Evolutionary conservation across 1,140 invertebrate genomes (phyloP).

Genomic region (Cydia strobilella): DNA sequence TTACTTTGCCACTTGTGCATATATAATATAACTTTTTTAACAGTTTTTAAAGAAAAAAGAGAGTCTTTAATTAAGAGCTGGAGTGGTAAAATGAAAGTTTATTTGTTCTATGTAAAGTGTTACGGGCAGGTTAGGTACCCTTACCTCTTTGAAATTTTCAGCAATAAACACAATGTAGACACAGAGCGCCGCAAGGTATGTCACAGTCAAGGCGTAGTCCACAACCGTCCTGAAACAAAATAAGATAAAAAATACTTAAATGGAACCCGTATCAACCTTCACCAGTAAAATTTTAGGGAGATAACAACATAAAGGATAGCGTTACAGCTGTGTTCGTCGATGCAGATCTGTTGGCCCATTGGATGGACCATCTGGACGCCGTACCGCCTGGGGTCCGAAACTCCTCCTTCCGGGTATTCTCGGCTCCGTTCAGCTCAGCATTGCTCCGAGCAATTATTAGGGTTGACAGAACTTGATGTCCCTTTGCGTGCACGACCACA

Average conservation of each 20-base stretch:
- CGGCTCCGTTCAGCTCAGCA: too few species aligned
- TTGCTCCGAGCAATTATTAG: too few species aligned
- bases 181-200: conserved; percentile 85
- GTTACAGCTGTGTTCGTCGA: background rate
- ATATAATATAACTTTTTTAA: too few species aligned
- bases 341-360: background rate
- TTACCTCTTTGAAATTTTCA: conserved; percentile 85
- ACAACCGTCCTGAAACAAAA: conserved; percentile 81
- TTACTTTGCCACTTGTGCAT: too few species aligned
- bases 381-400: too few species aligned
- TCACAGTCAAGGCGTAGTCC: conserved; percentile 84
- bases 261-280: background rate
- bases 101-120: background rate
- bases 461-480: too few species aligned
- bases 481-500: too few species aligned
- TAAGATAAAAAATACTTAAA: background rate
- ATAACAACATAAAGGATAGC: background rate
- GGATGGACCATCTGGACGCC: too few species aligned
- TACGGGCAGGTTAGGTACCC: background rate
- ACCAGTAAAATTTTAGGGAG: background rate
- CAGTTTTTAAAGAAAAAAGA: too few species aligned
- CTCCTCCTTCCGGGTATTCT: too few species aligned
- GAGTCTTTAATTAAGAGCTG: too few species aligned
- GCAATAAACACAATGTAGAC: conserved; percentile 90
- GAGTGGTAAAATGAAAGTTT: too few species aligned